A percentile compares a stretch with the other conserved stretches of the same genome.
Evolutionary conservation across 1,140 invertebrate genomes (phyloP).

Genomic region (Saxidomus purpurata): DNA sequence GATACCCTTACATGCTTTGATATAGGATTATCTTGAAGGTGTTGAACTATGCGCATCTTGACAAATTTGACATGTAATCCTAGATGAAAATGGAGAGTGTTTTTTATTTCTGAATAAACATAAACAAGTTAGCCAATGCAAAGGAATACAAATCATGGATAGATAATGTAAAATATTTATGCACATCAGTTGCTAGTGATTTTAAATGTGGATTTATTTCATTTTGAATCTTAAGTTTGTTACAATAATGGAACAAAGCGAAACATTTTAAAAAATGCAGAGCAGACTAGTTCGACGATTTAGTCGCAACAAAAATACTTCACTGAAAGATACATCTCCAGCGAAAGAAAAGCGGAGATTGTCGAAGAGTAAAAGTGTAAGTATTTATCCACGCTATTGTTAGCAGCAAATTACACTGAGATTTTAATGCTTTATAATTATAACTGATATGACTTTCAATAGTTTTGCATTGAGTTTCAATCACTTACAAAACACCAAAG

Average conservation of each 20-base stretch:
- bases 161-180: not conserved
- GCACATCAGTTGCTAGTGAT: not conserved
- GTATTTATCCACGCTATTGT: too few relatives aligned
- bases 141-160: too few relatives aligned
- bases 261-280: conserved; percentile 38
- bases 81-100: not conserved
- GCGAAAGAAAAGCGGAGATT: not conserved
- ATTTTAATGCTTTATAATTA: too few relatives aligned
- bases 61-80: conserved; percentile 2
- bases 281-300: conserved; percentile 16
- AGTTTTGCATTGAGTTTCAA: too few relatives aligned
- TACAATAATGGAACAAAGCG: not conserved
- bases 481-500: too few relatives aligned
- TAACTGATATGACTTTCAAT: too few relatives aligned
- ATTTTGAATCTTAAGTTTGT: not conserved
- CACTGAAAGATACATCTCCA: not conserved
- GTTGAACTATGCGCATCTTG: not conserved
- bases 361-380: conserved; percentile 48
- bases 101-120: too few relatives aligned
- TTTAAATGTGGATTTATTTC: not conserved
- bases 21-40: conserved; percentile 1
- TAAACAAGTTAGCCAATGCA: too few relatives aligned
- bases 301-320: conserved; percentile 48
- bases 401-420: too few relatives aligned
- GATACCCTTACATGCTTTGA: not conserved